phyloP scores from a whole-genome alignment of 37 sponge, comb jelly and placozoan genomes.

The Halisarca cf. caerulea region DNA sequence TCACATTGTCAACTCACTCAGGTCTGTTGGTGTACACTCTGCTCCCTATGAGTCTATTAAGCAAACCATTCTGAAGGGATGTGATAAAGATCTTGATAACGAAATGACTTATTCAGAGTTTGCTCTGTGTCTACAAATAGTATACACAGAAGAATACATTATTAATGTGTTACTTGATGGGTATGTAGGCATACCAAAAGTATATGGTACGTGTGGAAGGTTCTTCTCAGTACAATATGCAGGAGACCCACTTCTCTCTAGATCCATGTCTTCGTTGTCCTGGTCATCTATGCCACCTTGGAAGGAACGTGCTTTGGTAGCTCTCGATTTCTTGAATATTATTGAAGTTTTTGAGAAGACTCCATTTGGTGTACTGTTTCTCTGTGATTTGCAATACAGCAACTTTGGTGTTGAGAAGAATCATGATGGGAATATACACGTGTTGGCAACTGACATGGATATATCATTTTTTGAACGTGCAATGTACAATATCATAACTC shows the following conservation, averaged over 20 bases:
- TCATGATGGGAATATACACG: not conserved
- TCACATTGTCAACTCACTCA: not conserved
- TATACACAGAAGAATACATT: not conserved
- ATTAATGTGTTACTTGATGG: not conserved
- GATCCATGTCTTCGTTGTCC: not conserved
- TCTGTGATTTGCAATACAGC: conserved; percentile 8
- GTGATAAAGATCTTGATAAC: not conserved
- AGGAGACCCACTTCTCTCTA: not conserved
- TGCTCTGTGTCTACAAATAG: not conserved
- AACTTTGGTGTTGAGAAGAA: not conserved
- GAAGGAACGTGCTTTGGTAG: not conserved
- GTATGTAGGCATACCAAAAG: not conserved
- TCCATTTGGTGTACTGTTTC: conserved; percentile 2
- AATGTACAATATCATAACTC: not conserved
- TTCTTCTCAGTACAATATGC: conserved; percentile 4
- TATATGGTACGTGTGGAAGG: conserved; percentile 26
- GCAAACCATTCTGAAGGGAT: not conserved
- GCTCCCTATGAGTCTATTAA: not conserved
- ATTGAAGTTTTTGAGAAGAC: conserved; percentile 16
- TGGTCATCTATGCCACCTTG: not conserved
- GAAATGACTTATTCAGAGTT: not conserved
- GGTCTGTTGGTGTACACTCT: not conserved
- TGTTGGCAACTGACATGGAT: conserved; percentile 10
- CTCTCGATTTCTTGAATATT: conserved; percentile 2
- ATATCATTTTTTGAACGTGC: conserved; percentile 10